Evolutionary conservation across 2,113 vertebrate species (phyloP), one percentile per base, ranked within the genome.

Genomic region (Zootoca vivipara): DNA sequence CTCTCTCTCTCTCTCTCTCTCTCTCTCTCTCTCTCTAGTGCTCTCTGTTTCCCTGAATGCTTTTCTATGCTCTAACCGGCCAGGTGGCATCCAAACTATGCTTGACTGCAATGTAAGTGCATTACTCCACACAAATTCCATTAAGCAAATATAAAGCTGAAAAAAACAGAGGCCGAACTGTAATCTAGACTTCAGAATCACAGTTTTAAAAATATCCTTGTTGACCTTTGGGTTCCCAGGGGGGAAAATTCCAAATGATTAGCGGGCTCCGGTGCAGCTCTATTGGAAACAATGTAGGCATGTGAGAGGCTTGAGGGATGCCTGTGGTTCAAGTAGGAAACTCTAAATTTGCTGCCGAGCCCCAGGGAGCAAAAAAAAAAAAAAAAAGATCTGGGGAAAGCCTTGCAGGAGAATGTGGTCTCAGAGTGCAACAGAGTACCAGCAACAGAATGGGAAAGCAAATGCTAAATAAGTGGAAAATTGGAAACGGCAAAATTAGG

Each of bases 201-300:
- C 87, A 40, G 82, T 78, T 85, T 89, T 85, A 90, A 70, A 91
- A 93, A 92, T 80, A 91, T 75, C 78, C 89, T 91, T 83, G 90
- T 89, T 90, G 85, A 86, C 64, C 81, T 83, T 82, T 56, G 40
- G 16, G 24, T 78, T 52, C 81, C 81, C 33, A 38, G 30, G 62
- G 40, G 73, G 46, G 42, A 5, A 56, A 52, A 83, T 69, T 83
- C 42, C 62, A 83, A 88, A 83, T 77, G 72, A 83, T 58, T 56
- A 82, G 80, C 73, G 20, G 82, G 73, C 15, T 92, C 84, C 89
- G 52, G 83, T 0, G 0, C 5, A 90, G 80, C 79, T 94, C 85
- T 93, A 85, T 90, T 94, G 92, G 87, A 94, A 92, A 94, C 91
- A 92, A 90, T 90, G 91, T 74, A 89, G 91, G 87, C 85, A 87